Base-by-base conservation (phyloP, 2,797 vertebrate genomes). In the Rousettus madagascariensis region DNA sequence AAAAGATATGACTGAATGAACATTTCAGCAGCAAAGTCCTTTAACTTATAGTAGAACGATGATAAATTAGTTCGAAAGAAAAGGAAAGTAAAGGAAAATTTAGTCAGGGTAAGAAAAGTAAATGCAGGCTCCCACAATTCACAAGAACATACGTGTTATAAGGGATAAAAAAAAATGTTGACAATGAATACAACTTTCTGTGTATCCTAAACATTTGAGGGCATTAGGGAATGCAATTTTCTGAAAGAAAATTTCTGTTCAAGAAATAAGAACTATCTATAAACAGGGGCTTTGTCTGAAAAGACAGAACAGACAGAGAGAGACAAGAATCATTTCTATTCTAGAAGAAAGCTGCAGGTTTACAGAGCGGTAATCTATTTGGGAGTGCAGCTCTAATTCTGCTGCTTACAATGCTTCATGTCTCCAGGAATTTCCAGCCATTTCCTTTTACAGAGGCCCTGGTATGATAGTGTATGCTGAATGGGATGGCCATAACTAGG, bases 61-160 rank as follows among this genome's bases (percentile, higher is more conserved):
- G 79, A 77, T 89, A 24, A 74, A 46, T n/a, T 91, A 43, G 36
- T 84, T 88, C 59, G 71, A n/a, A 90, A 84, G n/a, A 90, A 94
- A 91, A 61, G 30, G 46, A 91, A 69, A 82, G 41, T 59, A 66
- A 89, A 95, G 9, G 82, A 71, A 94, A 86, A 68, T 19, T n/a
- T 75, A 53, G 20, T 38, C 41, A 83, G 16, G 26, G 26, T 33
- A 83, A 90, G 36, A 26, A 80, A 96, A 82, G 57, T 59, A 90
- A 85, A 80, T 38, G 30, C 19, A 69, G 80, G 22, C 6, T 16
- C 22, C 30, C 51, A 84, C 22, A 53, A 49, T 86, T 82, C 65
- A 65, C 19, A 86, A 86, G 33, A 71, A 84, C n/a, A 90, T 68
- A 43, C 15, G 16, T 28, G 7, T 65, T 17, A 0, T 30, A 38